Evolutionary conservation across 2,797 vertebrate species (phyloP).

Genomic region (Argya squamiceps): DNA sequence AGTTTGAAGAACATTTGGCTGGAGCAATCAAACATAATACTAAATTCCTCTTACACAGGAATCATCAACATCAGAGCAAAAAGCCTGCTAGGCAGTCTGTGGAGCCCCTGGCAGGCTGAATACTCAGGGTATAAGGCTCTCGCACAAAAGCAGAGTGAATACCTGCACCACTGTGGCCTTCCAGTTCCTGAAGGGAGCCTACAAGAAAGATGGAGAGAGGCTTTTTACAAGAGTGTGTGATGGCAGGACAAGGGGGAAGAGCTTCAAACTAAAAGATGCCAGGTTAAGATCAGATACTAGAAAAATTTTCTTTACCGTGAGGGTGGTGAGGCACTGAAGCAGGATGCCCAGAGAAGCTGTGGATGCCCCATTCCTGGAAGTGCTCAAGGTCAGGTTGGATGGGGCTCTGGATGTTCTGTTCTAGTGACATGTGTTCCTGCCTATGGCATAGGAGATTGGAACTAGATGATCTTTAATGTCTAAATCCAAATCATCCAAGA

Average conservation of each 20-base stretch:
- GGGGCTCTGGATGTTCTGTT: neutral
- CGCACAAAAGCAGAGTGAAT: neutral
- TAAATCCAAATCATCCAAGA: neutral
- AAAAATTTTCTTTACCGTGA: neutral
- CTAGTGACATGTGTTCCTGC: rapidly evolving
- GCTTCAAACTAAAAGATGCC: neutral
- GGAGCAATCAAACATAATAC: neutral
- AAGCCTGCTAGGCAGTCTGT: neutral
- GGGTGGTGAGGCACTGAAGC: neutral
- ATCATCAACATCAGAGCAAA: neutral
- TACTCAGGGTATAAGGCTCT: neutral
- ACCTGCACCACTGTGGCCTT: neutral
- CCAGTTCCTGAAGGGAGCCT: neutral
- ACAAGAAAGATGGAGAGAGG: neutral
- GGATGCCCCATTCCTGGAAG: neutral
- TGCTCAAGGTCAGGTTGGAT: neutral
- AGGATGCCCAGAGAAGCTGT: neutral
- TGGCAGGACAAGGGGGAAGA: neutral
- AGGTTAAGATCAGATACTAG: neutral
- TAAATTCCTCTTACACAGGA: neutral
- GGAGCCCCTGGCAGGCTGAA: neutral
- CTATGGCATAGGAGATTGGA: neutral
- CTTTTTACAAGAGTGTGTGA: neutral
- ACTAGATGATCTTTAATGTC: neutral
- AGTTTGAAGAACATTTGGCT: constrained; percentile 14